Conservation (phyloP, 1,140 invertebrate genomes). For the Musca domestica region DNA sequence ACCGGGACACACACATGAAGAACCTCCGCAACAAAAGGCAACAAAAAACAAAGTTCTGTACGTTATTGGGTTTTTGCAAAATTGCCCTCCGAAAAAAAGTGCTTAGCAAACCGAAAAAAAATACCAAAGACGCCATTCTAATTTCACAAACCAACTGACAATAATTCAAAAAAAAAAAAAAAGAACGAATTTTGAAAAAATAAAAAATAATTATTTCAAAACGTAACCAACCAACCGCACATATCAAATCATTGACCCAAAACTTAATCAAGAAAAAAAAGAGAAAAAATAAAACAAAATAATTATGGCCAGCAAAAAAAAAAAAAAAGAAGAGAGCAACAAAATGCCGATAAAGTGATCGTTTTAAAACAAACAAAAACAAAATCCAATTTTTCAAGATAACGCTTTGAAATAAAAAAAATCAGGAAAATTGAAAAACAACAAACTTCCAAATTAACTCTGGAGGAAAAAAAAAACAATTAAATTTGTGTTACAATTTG, state of each 20-base stretch:
- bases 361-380: neutral
- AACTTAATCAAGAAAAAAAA: neutral
- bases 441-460: neutral
- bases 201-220: neutral
- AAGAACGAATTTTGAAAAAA: neutral
- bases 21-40: neutral
- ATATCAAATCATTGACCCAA: too few relatives aligned
- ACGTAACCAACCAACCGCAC: too few relatives aligned
- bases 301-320: neutral
- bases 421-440: neutral
- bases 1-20: neutral
- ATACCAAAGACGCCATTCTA: slow-evolving; percentile 3
- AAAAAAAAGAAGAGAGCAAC: neutral
- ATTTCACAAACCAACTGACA: neutral
- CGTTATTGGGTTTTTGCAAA: neutral
- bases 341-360: neutral
- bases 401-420: slow-evolving; percentile 2
- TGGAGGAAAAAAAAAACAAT: neutral
- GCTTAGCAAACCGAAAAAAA: neutral
- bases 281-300: slow-evolving; percentile 4
- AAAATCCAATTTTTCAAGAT: slow-evolving; percentile 5
- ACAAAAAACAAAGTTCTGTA: too few relatives aligned
- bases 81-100: neutral
- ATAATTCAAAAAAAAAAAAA: neutral
- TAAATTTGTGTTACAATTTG: too few relatives aligned